Conservation (phyloP, 2,888 invertebrate genomes). For the Hypercompe scribonia region DNA sequence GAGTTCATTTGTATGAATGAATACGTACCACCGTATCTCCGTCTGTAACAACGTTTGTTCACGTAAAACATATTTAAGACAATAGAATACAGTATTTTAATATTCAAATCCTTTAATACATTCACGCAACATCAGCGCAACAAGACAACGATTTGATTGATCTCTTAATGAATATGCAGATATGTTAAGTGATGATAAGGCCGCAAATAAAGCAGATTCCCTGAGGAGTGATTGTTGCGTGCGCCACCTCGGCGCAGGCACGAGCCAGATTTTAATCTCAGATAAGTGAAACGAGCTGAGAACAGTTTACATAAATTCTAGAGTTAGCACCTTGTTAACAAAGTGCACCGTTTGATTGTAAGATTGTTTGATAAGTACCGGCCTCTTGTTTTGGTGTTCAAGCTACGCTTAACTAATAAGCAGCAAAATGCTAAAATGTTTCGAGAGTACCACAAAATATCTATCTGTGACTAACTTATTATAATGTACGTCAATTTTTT, state of each 20-base stretch:
- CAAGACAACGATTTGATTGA: constrained; percentile 81
- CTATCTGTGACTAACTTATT: background rate
- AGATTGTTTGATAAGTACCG: constrained; percentile 75
- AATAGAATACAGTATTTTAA: background rate
- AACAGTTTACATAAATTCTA: constrained; percentile 86
- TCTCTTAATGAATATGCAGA: constrained; percentile 85
- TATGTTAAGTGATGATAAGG: constrained; percentile 81
- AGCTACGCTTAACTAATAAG: constrained; percentile 26
- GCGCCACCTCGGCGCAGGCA: constrained; percentile 69
- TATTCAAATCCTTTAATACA: constrained; percentile 43
- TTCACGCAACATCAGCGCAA: constrained; percentile 8
- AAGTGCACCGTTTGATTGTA: constrained; percentile 82
- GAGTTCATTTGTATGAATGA: background rate
- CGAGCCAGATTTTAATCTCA: constrained; percentile 84
- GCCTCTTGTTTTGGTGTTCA: constrained; percentile 52
- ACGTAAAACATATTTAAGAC: background rate
- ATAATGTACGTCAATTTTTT: too few species aligned
- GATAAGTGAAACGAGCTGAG: constrained; percentile 78
- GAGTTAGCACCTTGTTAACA: constrained; percentile 85
- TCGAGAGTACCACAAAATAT: background rate
- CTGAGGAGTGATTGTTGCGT: constrained; percentile 80
- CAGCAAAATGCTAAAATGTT: background rate
- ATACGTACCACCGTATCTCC: background rate
- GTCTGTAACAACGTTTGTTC: background rate
- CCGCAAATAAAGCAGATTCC: constrained; percentile 79